Conservation (phyloP, 2,113 vertebrate species). For the Notothenia coriiceps region DNA sequence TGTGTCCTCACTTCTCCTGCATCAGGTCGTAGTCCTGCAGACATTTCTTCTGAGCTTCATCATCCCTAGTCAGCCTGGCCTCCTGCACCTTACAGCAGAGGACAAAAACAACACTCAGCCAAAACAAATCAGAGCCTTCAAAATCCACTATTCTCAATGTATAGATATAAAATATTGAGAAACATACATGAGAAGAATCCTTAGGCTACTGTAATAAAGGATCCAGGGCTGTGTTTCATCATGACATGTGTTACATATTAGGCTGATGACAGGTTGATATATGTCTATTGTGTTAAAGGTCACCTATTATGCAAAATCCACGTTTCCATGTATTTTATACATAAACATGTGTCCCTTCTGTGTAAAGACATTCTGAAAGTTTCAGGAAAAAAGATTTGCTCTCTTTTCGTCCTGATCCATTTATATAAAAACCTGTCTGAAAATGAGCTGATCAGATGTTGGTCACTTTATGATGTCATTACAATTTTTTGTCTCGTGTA, state of each 20-base stretch:
- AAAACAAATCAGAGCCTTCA: not conserved
- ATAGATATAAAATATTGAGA: not conserved
- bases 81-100: conserved; percentile 86
- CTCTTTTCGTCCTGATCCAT: too few species aligned
- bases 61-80: conserved; percentile 86
- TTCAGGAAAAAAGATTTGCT: too few species aligned
- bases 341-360: too few species aligned
- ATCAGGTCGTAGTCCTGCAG: conserved; percentile 91
- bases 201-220: not conserved
- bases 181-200: not conserved
- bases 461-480: too few species aligned
- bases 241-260: not conserved
- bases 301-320: too few species aligned
- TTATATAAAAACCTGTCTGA: too few species aligned
- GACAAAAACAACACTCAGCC: not conserved
- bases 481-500: too few species aligned
- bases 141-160: not conserved
- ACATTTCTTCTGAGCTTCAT: conserved; percentile 88
- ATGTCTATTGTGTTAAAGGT: too few species aligned
- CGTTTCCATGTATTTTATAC: accelerated
- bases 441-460: too few species aligned
- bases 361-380: too few species aligned
- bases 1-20: conserved; percentile 87
- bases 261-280: not conserved
- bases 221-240: not conserved